Evolutionary conservation across 2,113 vertebrate genomes (phyloP).

Genomic region (Nyctereutes procyonoides): DNA sequence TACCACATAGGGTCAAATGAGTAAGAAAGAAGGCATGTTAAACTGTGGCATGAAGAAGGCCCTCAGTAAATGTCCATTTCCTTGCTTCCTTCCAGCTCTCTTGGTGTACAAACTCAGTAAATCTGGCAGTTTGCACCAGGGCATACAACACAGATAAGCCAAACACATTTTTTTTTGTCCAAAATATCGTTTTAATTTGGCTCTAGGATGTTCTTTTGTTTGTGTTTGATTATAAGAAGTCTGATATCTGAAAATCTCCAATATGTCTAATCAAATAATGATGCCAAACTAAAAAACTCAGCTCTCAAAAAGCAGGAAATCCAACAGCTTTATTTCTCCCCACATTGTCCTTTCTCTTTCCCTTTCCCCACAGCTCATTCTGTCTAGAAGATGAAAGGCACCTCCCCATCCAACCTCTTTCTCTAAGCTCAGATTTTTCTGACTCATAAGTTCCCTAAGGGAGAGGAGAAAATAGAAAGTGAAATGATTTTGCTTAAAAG

Average conservation of each 20-base stretch:
- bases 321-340: neutral
- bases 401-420: neutral
- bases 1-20: neutral
- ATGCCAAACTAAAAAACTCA: neutral
- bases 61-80: neutral
- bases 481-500: conserved; percentile 50
- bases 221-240: neutral
- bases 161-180: neutral
- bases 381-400: neutral
- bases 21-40: neutral
- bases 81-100: neutral
- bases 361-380: neutral
- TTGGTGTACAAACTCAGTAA: neutral
- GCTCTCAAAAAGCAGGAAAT: neutral
- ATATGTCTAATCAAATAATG: neutral
- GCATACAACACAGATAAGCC: neutral
- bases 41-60: neutral
- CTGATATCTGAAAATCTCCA: neutral
- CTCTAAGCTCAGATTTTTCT: conserved; percentile 24
- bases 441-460: conserved; percentile 32
- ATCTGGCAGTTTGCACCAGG: neutral
- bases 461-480: conserved; percentile 43
- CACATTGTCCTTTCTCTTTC: too few relatives aligned
- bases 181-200: neutral
- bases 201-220: neutral